Evolutionary conservation across 37 sponge, comb jelly and placozoan genomes (phyloP), one percentile per base, ranked within the genome.

Genomic region (Mnemiopsis leidyi): DNA sequence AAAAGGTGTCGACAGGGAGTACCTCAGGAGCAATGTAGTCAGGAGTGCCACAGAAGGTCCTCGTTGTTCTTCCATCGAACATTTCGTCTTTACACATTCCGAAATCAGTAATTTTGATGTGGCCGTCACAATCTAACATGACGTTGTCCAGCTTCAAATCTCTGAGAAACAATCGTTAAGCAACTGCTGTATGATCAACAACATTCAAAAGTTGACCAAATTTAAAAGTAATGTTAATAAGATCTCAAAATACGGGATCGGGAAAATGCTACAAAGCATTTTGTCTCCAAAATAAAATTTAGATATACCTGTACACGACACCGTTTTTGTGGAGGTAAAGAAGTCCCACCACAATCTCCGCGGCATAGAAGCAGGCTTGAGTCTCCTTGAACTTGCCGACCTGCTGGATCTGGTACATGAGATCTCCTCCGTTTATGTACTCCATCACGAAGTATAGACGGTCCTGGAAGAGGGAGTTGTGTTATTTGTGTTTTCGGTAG

Each of bases 21-120:
- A 98, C 98, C 98, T 98, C 98, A 83, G 98, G 98, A 68, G 98
- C 97, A 68, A 98, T 98, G 94, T 98, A 98, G 92, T 98, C 98
- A 32, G 98, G 98, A 20, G 98, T 98, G 38, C 98, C 98, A 94
- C 98, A 98, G 96, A 98, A 98, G 9, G 98, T 98, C 35, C 94
- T 93, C 32, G 98, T 96, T 69, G 94, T 97, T 32, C 71, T 93
- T 24, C 95, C 95, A n/a, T 83, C 96, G 0, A 0, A 23, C 32
- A 98, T 97, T 0, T 96, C 96, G 39, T 98, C 98, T 93, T 98
- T 98, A 37, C 98, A 98, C 69, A 98, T 96, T 16, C 98, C 98
- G 95, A 98, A 98, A 94, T 98, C 98, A 7, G 98, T 97, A 20
- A 98, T 95, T 95, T 98, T 98, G 82, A 98, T 94, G 92, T 98